Conservation (phyloP, 2,113 vertebrate species). For the Psophia crepitans region DNA sequence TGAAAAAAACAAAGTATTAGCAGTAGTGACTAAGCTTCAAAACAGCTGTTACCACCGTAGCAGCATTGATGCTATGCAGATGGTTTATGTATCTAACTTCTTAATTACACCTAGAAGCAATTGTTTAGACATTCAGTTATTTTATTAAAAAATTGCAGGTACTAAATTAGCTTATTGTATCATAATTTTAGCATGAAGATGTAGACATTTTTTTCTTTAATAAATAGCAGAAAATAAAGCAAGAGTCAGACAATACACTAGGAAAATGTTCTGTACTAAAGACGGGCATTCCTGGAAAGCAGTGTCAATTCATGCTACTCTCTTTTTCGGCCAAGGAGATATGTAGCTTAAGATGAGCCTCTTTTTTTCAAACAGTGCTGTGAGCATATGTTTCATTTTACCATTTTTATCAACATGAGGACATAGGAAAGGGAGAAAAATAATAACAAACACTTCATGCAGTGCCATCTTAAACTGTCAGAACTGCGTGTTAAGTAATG, state of each 20-base stretch:
- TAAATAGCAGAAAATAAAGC: neutral
- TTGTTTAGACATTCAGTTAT: neutral
- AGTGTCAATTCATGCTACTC: neutral
- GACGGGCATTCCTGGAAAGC: neutral
- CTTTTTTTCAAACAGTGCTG: neutral
- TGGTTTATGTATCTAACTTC: neutral
- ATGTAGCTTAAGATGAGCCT: neutral
- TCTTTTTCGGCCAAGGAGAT: neutral
- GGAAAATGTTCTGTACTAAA: neutral
- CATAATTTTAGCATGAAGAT: neutral
- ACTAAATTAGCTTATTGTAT: neutral
- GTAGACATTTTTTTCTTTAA: neutral
- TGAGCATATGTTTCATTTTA: neutral
- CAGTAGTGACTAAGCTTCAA: neutral
- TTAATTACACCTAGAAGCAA: neutral
- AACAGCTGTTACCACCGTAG: neutral
- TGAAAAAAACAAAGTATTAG: neutral
- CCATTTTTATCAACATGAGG: neutral
- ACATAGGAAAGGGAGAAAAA: neutral
- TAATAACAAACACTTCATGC: neutral
- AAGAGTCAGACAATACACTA: neutral
- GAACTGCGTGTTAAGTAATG: neutral
- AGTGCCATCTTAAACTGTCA: neutral
- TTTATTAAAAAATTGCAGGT: neutral
- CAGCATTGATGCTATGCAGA: neutral